phyloP scores from a whole-genome alignment of 2,797 vertebrate genomes.

The Geotrypetes seraphini region DNA sequence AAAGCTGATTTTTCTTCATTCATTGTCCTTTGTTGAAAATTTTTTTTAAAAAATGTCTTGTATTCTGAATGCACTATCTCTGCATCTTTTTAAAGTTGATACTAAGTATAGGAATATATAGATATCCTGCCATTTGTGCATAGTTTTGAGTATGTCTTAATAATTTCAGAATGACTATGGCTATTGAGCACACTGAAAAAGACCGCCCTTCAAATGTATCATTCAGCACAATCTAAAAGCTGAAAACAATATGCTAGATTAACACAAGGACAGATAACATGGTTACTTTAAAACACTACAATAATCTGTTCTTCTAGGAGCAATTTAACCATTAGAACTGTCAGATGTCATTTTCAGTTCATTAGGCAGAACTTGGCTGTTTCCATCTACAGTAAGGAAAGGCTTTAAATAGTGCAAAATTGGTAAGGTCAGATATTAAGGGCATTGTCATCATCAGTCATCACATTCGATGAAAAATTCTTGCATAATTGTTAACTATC shows the following conservation, averaged over 20 bases:
- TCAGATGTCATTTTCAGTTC: conserved; percentile 53
- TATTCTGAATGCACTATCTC: too few relatives aligned
- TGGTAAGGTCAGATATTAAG: conserved; percentile 68
- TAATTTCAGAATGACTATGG: conserved; percentile 15
- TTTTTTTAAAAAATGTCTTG: too few relatives aligned
- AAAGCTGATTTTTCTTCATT: too few relatives aligned
- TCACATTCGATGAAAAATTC: conserved; percentile 81
- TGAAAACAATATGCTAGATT: conserved; percentile 2
- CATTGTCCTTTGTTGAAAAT: too few relatives aligned
- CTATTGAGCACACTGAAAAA: conserved; percentile 8
- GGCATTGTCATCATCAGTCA: conserved; percentile 69
- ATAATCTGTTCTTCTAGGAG: conserved; percentile 27
- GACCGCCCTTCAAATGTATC: conserved; percentile 18
- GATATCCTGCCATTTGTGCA: too few relatives aligned
- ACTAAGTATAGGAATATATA: too few relatives aligned
- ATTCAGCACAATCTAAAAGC: conserved; percentile 5
- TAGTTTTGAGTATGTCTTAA: conserved; percentile 20
- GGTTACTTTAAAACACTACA: conserved; percentile 21
- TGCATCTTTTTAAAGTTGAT: too few relatives aligned
- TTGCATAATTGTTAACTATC: conserved; percentile 69
- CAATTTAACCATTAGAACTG: conserved; percentile 55
- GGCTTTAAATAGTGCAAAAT: conserved; percentile 57
- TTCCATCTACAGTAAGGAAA: conserved; percentile 44
- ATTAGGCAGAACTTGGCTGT: conserved; percentile 61
- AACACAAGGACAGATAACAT: conserved; percentile 7